Evolutionary conservation across 2,797 vertebrate genomes (phyloP).

Genomic region (Muscicapa striata): DNA sequence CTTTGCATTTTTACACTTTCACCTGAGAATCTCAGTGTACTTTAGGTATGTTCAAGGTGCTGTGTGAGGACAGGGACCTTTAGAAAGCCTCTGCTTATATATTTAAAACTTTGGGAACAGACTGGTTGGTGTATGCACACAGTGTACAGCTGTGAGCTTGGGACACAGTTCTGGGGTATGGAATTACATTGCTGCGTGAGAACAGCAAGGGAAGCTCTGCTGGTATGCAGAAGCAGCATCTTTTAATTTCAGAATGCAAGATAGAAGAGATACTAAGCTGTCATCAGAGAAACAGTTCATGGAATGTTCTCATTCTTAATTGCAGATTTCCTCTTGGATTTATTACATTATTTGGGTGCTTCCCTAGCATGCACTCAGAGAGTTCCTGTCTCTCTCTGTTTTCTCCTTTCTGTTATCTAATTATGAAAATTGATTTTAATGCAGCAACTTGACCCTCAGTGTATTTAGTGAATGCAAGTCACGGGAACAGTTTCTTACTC

Average conservation of each 20-base stretch:
- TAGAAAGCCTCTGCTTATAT: not conserved
- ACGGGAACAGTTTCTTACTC: not conserved
- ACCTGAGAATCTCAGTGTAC: not conserved
- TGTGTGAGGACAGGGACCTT: not conserved
- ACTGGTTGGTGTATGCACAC: not conserved
- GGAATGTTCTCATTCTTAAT: conserved; percentile 2
- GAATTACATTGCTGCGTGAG: not conserved
- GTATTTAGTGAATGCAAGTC: not conserved
- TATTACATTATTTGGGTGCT: conserved; percentile 14
- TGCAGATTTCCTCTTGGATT: conserved; percentile 26
- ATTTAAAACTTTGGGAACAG: not conserved
- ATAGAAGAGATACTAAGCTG: not conserved
- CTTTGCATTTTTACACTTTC: not conserved
- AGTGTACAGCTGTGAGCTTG: not conserved
- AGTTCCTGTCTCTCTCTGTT: not conserved
- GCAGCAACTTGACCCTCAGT: not conserved
- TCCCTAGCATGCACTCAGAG: not conserved
- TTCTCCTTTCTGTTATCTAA: not conserved
- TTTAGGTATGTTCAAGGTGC: not conserved
- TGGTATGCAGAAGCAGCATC: not conserved
- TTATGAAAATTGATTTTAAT: conserved; percentile 20
- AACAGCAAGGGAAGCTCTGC: not conserved
- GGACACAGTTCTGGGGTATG: not conserved
- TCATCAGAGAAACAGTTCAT: not conserved
- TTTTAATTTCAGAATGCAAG: not conserved